Conservation (phyloP, 2,113 vertebrate genomes). For the Eulacestoma nigropectus region DNA sequence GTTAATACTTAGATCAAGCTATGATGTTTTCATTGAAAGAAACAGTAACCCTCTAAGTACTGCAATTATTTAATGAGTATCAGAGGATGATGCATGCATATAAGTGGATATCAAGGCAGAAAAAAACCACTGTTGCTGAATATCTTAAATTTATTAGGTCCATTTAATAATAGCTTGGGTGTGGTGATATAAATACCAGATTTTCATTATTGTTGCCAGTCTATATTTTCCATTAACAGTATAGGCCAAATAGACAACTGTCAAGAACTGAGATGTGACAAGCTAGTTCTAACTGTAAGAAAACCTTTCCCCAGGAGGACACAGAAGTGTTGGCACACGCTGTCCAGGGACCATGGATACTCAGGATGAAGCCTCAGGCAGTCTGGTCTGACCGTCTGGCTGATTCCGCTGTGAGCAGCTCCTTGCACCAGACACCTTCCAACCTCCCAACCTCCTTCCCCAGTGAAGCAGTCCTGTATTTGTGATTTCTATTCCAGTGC, state of each 20-base stretch:
- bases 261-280: neutral
- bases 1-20: neutral
- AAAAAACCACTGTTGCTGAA: neutral
- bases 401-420: neutral
- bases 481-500: neutral
- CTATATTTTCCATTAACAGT: neutral
- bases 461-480: fast-evolving
- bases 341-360: neutral
- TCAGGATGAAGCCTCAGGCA: neutral
- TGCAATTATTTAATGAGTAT: neutral
- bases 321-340: neutral
- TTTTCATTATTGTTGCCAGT: neutral
- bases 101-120: neutral
- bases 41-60: neutral
- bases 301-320: neutral
- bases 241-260: fast-evolving
- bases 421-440: neutral
- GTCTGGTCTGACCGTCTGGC: neutral
- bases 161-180: neutral
- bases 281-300: neutral
- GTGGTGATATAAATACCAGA: neutral
- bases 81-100: neutral
- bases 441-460: neutral
- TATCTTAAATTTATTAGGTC: neutral
- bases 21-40: neutral